These are phyloP conservation scores for Anthoptus insignis DNA, from an alignment of 2,888 invertebrate species.

Conservation along the genomic window DNA sequence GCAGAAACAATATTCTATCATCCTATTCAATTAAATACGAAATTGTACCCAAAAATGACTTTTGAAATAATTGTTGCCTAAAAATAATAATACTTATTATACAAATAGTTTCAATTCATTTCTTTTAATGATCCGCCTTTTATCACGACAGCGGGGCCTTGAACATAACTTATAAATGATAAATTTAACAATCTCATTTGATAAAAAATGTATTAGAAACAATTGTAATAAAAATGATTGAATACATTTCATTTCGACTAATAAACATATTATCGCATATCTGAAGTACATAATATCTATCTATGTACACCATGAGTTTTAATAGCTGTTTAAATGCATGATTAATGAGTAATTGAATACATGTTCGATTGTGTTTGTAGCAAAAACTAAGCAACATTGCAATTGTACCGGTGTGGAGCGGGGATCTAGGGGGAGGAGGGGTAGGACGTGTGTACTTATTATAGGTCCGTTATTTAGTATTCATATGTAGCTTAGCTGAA, in stretches of 20 bases:
- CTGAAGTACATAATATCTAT: background rate
- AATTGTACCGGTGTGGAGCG: background rate
- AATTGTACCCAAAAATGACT: too few relatives aligned
- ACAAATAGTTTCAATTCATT: too few relatives aligned
- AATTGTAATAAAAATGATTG: background rate
- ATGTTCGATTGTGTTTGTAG: background rate
- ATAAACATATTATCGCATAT: too few relatives aligned
- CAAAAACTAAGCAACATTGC: constrained; percentile 23
- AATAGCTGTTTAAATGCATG: too few relatives aligned
- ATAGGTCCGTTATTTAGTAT: too few relatives aligned
- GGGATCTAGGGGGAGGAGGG: background rate
- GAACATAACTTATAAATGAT: constrained; percentile 3
- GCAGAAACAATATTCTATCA: too few relatives aligned
- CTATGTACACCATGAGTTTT: background rate
- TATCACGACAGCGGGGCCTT: background rate
- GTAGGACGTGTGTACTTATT: too few relatives aligned
- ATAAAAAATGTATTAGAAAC: constrained; percentile 11
- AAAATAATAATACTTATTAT: too few relatives aligned
- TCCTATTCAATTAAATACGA: too few relatives aligned
- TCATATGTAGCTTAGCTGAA: too few relatives aligned
- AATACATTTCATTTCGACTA: too few relatives aligned
- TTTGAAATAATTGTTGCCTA: too few relatives aligned
- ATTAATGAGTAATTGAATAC: background rate
- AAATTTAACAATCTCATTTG: constrained; percentile 9
- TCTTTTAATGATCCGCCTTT: background rate